Evolutionary conservation across 37 sponge, comb jelly and placozoan species (phyloP), one percentile per base, ranked within the genome.

Genomic region (Chondrilla cf. caribensis): DNA sequence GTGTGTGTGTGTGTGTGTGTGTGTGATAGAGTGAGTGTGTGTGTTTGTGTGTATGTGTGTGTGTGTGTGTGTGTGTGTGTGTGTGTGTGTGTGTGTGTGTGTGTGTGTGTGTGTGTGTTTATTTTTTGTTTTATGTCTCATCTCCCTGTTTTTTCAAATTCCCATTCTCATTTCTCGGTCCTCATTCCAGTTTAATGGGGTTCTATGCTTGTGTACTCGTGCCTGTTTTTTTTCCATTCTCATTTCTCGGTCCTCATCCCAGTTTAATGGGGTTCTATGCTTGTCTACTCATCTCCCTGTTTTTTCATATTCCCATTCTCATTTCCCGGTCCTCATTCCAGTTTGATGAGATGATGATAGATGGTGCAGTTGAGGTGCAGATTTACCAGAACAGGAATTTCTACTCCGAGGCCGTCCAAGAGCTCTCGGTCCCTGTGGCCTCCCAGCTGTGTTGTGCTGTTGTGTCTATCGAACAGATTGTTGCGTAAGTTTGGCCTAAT

Each of bases 221-320:
- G n/a, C n/a, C n/a, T n/a, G n/a, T n/a, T n/a, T n/a, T n/a, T n/a
- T 54, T 39, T 2, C 65, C 65, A 35, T 37, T 32, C 31, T 6
- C 67, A 42, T 41, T 43, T 37, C 57, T 42, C 42, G 19, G 7
- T n/a, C 14, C 72, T 41, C 71, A n/a, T 19, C 26, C 28, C 78
- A 92, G 92, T 86, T 88, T 39, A 58, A 92, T 33, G 92, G 88
- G 80, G 62, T 85, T n/a, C n/a, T n/a, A n/a, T n/a, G n/a, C n/a
- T n/a, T n/a, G n/a, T n/a, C n/a, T n/a, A n/a, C n/a, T n/a, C n/a
- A n/a, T n/a, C n/a, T n/a, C n/a, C n/a, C n/a, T n/a, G n/a, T n/a
- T n/a, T n/a, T n/a, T n/a, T n/a, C n/a, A n/a, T n/a, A n/a, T 54
- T 39, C 22, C 65, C 65, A 35, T 37, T 32, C 31, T 6, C 67